Evolutionary conservation across 2,113 vertebrate species (phyloP).

Genomic region (Heteronetta atricapilla): DNA sequence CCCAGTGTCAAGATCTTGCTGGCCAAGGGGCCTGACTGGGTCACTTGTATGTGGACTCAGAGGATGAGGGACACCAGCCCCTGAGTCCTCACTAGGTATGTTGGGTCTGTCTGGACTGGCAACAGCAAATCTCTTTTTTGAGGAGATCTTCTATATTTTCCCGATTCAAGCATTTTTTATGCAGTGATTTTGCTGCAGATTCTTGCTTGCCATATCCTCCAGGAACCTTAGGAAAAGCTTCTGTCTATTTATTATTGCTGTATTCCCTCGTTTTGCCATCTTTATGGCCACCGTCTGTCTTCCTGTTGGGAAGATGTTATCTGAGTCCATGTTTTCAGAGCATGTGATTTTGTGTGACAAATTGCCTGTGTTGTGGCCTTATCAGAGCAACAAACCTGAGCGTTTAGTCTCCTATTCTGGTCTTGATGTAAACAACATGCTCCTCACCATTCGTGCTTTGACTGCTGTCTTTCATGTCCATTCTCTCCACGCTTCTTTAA

Average conservation of each 20-base stretch:
- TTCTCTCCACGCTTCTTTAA: not conserved
- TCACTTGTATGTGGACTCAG: not conserved
- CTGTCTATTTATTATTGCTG: not conserved
- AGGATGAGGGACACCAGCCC: not conserved
- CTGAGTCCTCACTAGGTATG: not conserved
- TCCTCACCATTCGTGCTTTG: not conserved
- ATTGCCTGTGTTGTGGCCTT: not conserved
- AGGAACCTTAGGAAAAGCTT: not conserved
- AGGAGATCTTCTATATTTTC: not conserved
- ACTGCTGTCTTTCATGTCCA: accelerated
- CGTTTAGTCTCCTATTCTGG: not conserved
- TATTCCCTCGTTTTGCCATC: not conserved
- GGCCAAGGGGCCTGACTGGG: not conserved
- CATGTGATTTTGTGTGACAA: accelerated
- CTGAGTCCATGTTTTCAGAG: not conserved
- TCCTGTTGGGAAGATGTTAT: not conserved
- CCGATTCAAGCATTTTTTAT: not conserved
- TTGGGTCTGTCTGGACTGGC: not conserved
- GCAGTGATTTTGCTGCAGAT: not conserved
- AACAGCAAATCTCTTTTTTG: not conserved
- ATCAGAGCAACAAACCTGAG: not conserved
- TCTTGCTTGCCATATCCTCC: not conserved
- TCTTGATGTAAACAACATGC: not conserved
- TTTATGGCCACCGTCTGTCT: not conserved
- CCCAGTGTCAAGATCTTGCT: not conserved